phyloP scores from a whole-genome alignment of 2,113 vertebrate species.

The Phyllostomus discolor region DNA sequence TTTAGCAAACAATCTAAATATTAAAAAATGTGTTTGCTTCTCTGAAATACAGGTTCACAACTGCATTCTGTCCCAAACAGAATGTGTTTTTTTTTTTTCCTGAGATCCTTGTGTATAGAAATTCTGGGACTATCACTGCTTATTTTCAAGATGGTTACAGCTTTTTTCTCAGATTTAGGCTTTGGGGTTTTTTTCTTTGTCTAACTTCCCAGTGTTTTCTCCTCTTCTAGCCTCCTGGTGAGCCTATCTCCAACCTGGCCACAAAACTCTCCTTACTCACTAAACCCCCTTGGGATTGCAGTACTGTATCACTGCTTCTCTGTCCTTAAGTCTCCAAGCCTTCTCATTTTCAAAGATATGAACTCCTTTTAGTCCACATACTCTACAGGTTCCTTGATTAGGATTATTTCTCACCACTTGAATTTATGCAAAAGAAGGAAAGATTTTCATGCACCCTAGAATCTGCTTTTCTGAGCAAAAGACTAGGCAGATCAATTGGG shows the following conservation, averaged over 20 bases:
- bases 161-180: neutral
- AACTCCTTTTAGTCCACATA: neutral
- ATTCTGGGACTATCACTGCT: neutral
- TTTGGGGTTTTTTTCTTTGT: neutral
- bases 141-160: neutral
- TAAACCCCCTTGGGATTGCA: too few relatives aligned
- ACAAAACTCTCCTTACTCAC: neutral
- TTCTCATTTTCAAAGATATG: neutral
- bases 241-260: neutral
- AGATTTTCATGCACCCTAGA: neutral
- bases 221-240: neutral
- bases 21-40: neutral
- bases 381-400: neutral
- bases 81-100: neutral
- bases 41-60: neutral
- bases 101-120: neutral
- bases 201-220: neutral
- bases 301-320: neutral
- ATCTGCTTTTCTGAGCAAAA: slow-evolving; percentile 1
- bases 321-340: neutral
- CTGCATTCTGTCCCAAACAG: neutral
- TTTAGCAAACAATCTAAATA: neutral
- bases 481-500: neutral
- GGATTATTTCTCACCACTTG: neutral
- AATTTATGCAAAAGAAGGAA: neutral